Evolutionary conservation across 30 jellyfish, hydroid and myxozoan species (phyloP).

Genomic region (Cassiopea xamachana): DNA sequence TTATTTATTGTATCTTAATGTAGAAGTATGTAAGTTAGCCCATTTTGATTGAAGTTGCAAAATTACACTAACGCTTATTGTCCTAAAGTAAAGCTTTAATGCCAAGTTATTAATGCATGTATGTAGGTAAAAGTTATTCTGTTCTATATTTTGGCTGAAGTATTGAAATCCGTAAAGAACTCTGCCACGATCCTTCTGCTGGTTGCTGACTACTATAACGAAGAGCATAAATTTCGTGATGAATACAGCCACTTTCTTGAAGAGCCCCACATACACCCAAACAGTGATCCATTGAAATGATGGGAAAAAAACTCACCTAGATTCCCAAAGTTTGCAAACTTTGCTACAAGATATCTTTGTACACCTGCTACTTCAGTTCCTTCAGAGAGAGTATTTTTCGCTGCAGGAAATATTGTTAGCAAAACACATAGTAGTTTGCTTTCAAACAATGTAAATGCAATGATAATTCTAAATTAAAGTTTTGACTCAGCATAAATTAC

Average conservation of each 20-base stretch:
- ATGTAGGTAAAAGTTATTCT: no score
- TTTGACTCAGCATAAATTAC: neutral
- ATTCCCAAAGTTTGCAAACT: slow-evolving; percentile 40
- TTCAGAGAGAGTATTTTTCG: slow-evolving; percentile 68
- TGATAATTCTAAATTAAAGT: slow-evolving; percentile 39
- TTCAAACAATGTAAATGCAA: slow-evolving; percentile 34
- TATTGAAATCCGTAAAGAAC: slow-evolving; percentile 1
- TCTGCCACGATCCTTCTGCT: slow-evolving; percentile 68
- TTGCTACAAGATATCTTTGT: slow-evolving; percentile 62
- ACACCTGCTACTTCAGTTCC: slow-evolving; percentile 67
- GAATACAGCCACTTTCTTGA: neutral
- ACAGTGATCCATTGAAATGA: slow-evolving; percentile 29
- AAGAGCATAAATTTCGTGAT: slow-evolving; percentile 23
- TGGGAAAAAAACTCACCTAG: slow-evolving; percentile 16
- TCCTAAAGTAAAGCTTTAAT: no score
- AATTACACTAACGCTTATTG: no score
- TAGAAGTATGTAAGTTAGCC: no score
- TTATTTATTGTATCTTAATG: no score
- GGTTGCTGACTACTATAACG: slow-evolving; percentile 42
- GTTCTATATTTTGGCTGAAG: no score
- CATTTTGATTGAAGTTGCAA: no score
- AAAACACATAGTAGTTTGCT: slow-evolving; percentile 55
- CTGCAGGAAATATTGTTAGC: slow-evolving; percentile 55
- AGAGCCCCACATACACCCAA: slow-evolving; percentile 18
- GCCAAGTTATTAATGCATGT: no score